A percentile compares a stretch with the other conserved stretches of the same genome.
Evolutionary conservation across 2,888 invertebrate species (phyloP).

Genomic region (Gymnoscelis rufifasciata): DNA sequence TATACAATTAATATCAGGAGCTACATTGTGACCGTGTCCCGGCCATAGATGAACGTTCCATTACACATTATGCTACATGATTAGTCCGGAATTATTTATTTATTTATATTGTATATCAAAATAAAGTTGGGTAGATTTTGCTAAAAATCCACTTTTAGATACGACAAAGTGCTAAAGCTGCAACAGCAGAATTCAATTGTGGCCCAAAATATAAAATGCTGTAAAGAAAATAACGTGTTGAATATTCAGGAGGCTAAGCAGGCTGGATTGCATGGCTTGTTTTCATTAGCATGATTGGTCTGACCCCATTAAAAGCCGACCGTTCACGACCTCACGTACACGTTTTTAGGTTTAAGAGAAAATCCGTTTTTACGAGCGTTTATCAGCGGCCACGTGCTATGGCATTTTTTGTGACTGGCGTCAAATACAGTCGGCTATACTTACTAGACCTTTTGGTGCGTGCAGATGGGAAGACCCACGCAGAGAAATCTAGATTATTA

Average conservation of each 20-base stretch:
- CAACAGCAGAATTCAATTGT: constrained; percentile 46
- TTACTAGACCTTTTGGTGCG: too few species aligned
- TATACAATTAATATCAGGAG: too few species aligned
- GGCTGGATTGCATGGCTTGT: constrained; percentile 65
- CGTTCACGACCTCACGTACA: constrained; percentile 37
- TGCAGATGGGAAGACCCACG: too few species aligned
- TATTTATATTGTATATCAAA: too few species aligned
- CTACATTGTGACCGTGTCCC: too few species aligned
- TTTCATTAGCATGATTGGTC: constrained; percentile 76
- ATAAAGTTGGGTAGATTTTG: too few species aligned
- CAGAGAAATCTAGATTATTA: too few species aligned
- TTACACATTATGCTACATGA: too few species aligned
- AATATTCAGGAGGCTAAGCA: constrained; percentile 67
- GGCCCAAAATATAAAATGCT: constrained; percentile 56
- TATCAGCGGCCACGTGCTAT: background rate
- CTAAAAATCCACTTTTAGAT: constrained; percentile 2
- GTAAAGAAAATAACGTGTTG: constrained; percentile 70
- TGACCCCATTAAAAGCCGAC: constrained; percentile 62
- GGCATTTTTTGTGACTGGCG: background rate
- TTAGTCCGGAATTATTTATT: too few species aligned
- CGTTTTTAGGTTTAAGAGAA: constrained; percentile 32
- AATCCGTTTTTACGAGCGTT: constrained; percentile 14
- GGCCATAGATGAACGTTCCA: too few species aligned
- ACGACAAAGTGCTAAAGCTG: too few species aligned
- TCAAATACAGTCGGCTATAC: too few species aligned